Percentiles rank a stretch among this genome's conserved stretches.
phyloP scores from a whole-genome alignment of 2,113 vertebrate species.

The Trematomus loennbergii region DNA sequence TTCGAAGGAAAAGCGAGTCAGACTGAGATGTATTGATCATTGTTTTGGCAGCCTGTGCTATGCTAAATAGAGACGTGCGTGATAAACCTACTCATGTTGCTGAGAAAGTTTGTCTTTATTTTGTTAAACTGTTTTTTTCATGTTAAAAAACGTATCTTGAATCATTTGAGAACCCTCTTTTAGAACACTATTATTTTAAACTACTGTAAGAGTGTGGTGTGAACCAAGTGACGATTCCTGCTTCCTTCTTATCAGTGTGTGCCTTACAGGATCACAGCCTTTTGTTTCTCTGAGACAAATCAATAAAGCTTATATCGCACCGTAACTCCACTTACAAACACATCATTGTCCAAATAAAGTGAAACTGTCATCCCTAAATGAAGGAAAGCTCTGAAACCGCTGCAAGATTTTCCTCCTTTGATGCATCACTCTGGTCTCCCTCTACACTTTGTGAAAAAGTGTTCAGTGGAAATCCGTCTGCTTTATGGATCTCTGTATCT shows the following conservation, averaged over 20 bases:
- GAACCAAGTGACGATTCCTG: constrained; percentile 32
- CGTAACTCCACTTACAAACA: constrained; percentile 32
- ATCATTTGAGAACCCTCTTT: constrained; percentile 37
- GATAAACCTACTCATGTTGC: constrained; percentile 6
- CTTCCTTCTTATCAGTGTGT: constrained; percentile 24
- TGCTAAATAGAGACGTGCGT: neutral
- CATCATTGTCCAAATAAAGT: constrained; percentile 21
- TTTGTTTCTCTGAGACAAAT: constrained; percentile 45
- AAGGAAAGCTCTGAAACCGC: constrained; percentile 22
- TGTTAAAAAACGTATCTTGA: constrained; percentile 35
- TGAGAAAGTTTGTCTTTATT: constrained; percentile 1
- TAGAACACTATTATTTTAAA: constrained; percentile 21
- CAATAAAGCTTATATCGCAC: neutral
- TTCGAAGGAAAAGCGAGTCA: constrained; percentile 1
- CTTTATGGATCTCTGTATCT: constrained; percentile 50
- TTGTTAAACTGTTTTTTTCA: neutral
- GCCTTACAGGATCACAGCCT: constrained; percentile 30
- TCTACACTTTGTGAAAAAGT: constrained; percentile 29
- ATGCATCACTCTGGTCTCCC: constrained; percentile 20
- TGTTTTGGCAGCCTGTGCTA: constrained; percentile 3
- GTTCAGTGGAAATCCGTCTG: constrained; percentile 38
- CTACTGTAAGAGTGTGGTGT: constrained; percentile 10
- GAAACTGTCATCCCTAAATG: constrained; percentile 26
- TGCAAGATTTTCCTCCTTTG: constrained; percentile 27
- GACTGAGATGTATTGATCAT: constrained; percentile 34